Conservation (phyloP, 2,797 vertebrate species). For the Pipistrellus kuhlii region DNA sequence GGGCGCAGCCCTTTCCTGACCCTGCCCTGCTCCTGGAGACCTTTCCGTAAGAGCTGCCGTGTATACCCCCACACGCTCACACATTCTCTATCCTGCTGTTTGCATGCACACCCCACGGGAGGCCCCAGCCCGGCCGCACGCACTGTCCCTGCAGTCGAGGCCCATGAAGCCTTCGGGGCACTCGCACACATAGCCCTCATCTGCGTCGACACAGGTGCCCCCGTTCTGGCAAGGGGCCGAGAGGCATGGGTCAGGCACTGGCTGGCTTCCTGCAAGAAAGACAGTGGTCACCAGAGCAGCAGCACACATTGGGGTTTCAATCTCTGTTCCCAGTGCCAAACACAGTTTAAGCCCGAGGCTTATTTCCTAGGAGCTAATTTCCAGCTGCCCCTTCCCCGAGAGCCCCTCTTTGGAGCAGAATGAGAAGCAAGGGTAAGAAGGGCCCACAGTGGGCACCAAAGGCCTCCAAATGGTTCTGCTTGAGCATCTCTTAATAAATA, state of each 20-base stretch:
- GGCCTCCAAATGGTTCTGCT: not conserved
- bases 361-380: not conserved
- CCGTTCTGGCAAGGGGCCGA: constrained; percentile 87
- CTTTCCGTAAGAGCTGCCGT: not conserved
- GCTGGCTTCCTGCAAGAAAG: constrained; percentile 78
- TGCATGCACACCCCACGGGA: not conserved
- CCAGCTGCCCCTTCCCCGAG: accelerated
- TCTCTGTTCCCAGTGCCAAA: not conserved
- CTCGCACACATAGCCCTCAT: constrained; percentile 86
- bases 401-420: not conserved
- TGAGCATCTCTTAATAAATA: too few relatives aligned
- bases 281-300: not conserved
- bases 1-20: not conserved
- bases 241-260: constrained; percentile 74
- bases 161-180: constrained; percentile 86
- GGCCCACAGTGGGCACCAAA: not conserved
- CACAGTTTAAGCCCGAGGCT: not conserved
- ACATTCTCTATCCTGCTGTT: accelerated
- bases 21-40: not conserved
- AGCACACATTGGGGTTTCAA: not conserved
- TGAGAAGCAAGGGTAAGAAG: too few relatives aligned
- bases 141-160: constrained; percentile 86
- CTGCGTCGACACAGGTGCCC: constrained; percentile 87
- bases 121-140: constrained; percentile 49
- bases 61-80: not conserved